Conservation (phyloP, 2,113 vertebrate species). For the Ascaphus truei region DNA sequence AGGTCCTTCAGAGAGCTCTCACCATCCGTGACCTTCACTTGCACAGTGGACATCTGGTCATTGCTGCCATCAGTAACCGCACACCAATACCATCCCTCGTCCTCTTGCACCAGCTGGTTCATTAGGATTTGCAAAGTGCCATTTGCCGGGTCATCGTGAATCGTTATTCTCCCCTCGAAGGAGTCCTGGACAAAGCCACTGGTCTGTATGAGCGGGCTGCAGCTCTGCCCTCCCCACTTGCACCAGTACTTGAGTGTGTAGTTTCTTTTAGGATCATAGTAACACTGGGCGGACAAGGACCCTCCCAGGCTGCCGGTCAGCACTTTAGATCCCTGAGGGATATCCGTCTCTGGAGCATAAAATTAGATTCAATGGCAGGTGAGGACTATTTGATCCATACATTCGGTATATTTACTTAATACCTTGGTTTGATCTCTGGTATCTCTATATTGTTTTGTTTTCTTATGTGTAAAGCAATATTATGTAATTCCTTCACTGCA, state of each 20-base stretch:
- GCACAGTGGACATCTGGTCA: conserved; percentile 32
- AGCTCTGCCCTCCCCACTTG: conserved; percentile 32
- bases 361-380: too few relatives aligned
- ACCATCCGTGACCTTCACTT: conserved; percentile 58
- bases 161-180: conserved; percentile 45
- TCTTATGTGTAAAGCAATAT: too few relatives aligned
- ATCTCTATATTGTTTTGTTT: too few relatives aligned
- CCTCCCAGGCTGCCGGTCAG: conserved; percentile 42
- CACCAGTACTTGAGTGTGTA: conserved; percentile 46
- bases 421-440: too few relatives aligned
- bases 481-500: too few relatives aligned
- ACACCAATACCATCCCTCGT: conserved; percentile 65
- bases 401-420: too few relatives aligned
- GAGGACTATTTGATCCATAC: too few relatives aligned
- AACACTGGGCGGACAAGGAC: conserved; percentile 51
- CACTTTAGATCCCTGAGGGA: conserved; percentile 22
- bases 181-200: accelerated
- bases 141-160: conserved; percentile 31
- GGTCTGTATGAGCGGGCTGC: conserved; percentile 40
- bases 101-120: conserved; percentile 49
- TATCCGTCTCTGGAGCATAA: conserved; percentile 38
- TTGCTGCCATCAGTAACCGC: neutral
- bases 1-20: neutral
- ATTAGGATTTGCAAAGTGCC: conserved; percentile 43
- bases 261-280: conserved; percentile 9